These are phyloP conservation scores for Drosophila asahinai DNA, from an alignment of 1,140 invertebrate genomes.

Conservation along the genomic window DNA sequence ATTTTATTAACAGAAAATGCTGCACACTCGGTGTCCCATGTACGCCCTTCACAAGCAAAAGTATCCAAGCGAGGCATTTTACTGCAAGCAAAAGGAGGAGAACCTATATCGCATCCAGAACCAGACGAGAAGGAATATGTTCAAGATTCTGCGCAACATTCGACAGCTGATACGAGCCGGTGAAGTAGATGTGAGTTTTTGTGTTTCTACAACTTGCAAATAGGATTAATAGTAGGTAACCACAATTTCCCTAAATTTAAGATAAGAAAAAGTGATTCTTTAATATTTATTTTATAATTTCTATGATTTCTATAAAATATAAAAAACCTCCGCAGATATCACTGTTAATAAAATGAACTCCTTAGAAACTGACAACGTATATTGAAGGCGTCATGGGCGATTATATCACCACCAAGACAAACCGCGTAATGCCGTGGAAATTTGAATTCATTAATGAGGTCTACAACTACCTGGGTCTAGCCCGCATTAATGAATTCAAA, in stretches of 20 bases:
- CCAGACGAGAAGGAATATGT: conserved; percentile 77
- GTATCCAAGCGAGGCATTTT: conserved; percentile 41
- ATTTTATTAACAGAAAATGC: conserved; percentile 71
- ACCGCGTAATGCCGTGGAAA: conserved; percentile 81
- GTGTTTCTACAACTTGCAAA: neutral
- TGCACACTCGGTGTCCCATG: conserved; percentile 69
- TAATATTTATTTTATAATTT: too few relatives aligned
- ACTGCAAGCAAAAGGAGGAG: conserved; percentile 39
- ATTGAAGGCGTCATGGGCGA: conserved; percentile 74
- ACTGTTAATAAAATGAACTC: neutral
- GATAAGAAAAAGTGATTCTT: too few relatives aligned
- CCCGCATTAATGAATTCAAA: conserved; percentile 70
- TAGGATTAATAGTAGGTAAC: too few relatives aligned
- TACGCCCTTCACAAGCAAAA: conserved; percentile 49
- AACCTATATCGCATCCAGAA: conserved; percentile 71
- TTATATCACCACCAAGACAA: conserved; percentile 70
- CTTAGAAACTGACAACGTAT: conserved; percentile 59
- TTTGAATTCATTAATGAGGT: conserved; percentile 83
- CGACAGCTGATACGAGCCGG: conserved; percentile 34
- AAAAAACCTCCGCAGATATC: too few relatives aligned
- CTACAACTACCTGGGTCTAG: conserved; percentile 75
- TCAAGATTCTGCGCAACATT: conserved; percentile 62
- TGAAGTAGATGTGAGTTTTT: conserved; percentile 23
- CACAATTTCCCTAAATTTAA: too few relatives aligned
- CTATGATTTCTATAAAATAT: too few relatives aligned